phyloP scores from a whole-genome alignment of 2,888 invertebrate genomes.

The Taphrorychus bicolor region DNA sequence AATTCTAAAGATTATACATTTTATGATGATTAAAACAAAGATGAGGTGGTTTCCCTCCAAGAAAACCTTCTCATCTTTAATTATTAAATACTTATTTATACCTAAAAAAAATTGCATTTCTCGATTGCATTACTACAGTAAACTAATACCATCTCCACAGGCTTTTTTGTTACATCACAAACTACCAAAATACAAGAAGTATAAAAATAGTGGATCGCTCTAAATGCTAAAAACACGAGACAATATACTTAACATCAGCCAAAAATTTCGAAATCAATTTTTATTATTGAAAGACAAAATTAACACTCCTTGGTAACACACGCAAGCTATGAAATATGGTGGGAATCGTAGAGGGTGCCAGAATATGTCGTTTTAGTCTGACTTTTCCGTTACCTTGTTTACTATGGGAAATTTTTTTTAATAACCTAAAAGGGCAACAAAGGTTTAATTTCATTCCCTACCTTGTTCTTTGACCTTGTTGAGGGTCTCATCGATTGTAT shows the following conservation, averaged over 20 bases:
- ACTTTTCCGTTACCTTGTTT: conserved; percentile 35
- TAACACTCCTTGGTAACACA: conserved; percentile 33
- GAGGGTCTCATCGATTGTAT: conserved; percentile 66
- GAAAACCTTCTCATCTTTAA: too few relatives aligned
- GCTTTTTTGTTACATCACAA: background rate
- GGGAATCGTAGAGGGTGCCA: background rate
- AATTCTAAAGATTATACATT: background rate
- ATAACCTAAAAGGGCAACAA: background rate
- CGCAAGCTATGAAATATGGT: conserved; percentile 20
- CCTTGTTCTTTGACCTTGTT: conserved; percentile 53
- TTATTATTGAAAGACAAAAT: conserved; percentile 8
- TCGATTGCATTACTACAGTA: conserved; percentile 3
- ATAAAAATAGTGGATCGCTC: conserved; percentile 21
- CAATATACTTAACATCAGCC: conserved; percentile 2
- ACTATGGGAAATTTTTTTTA: conserved; percentile 16
- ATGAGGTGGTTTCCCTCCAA: too few relatives aligned
- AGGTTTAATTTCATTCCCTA: too few relatives aligned
- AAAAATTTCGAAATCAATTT: background rate
- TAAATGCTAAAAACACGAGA: conserved; percentile 7
- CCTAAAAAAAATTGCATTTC: conserved; percentile 12
- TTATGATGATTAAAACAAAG: background rate
- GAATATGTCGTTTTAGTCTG: conserved; percentile 19
- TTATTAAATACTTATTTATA: too few relatives aligned
- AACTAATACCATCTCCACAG: conserved; percentile 1
- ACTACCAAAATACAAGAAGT: conserved; percentile 2